Evolutionary conservation across 2,797 vertebrate species (phyloP), one percentile per base, ranked within the genome.

Genomic region (Eospalax fontanierii): DNA sequence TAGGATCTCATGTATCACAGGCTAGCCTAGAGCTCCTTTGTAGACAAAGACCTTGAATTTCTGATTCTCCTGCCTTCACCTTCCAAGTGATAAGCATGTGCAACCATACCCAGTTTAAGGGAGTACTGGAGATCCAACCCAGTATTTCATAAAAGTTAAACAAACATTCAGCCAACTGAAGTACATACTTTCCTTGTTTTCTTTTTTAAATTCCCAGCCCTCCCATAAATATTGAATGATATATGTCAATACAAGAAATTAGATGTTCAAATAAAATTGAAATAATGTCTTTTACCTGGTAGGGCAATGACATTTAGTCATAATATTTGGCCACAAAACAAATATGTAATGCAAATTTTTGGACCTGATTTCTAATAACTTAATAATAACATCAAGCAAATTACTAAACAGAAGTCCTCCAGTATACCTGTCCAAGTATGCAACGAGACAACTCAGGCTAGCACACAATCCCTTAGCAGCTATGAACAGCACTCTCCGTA

Each of bases 341-440:
- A 94, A 78, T 61, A 38, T 22, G 21, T 86, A 66, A 83, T 30
- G 43, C 0, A 85, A 50, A 30, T 40, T 73, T 95, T 73, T 46
- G 15, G 38, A 40, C 43, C 28, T 66, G 33, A 57, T 68, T 33
- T 71, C n/a, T 38, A 75, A 91, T 61, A 18, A 43, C 24, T 14
- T 40, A 50, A 63, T 73, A 84, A 57, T 59, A 91, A 93, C 16
- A 65, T 66, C 4, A 57, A 24, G 43, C 14, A 75, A 92, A 90
- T 40, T 12, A 68, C 8, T 40, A 43, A 3, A 4, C 24, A 54
- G 40, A 76, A 80, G 59, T 50, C 22, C 46, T 73, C 7, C 4
- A 4, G 28, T 30, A 24, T 57, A 28, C 15, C 9, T 6, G 18
- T 21, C 1, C 18, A 70, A 79, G 1, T 2, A 1, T 4, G 30